phyloP scores from a whole-genome alignment of 2,113 vertebrate genomes.

The Cyphomyrus plagiostoma region DNA sequence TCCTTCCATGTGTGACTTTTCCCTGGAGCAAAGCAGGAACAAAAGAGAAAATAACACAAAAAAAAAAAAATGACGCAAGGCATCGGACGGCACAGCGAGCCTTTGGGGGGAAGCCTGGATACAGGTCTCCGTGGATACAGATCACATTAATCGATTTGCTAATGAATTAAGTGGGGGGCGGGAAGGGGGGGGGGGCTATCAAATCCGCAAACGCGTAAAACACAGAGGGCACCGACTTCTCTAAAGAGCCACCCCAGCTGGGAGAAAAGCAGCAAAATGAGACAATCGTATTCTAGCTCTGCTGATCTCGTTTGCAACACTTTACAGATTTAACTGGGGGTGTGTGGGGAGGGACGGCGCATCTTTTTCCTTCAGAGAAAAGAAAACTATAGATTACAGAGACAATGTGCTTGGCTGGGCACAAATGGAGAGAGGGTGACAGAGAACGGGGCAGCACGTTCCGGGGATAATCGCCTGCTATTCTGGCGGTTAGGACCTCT shows the following conservation, averaged over 20 bases:
- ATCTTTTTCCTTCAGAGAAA: conserved; percentile 43
- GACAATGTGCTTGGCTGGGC: conserved; percentile 55
- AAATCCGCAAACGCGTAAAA: conserved; percentile 49
- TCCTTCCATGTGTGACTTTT: not conserved
- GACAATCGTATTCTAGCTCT: conserved; percentile 50
- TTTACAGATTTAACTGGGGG: conserved; percentile 22
- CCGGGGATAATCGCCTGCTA: conserved; percentile 51
- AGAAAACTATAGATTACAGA: conserved; percentile 54
- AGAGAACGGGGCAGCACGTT: conserved; percentile 40
- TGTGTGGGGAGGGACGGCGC: conserved; percentile 27
- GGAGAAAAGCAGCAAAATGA: conserved; percentile 52
- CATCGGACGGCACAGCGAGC: not conserved
- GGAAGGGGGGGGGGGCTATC: not conserved
- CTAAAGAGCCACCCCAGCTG: conserved; percentile 35
- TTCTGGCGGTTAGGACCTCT: conserved; percentile 44
- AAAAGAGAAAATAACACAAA: not conserved
- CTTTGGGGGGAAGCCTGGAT: not conserved
- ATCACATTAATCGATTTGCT: conserved; percentile 25
- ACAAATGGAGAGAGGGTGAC: conserved; percentile 53
- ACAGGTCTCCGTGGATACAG: not conserved
- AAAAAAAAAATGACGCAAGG: not conserved
- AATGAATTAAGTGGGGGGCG: conserved; percentile 50
- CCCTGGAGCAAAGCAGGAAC: not conserved
- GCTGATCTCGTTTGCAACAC: conserved; percentile 43
- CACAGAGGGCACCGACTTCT: conserved; percentile 39